Evolutionary conservation across 2,797 vertebrate genomes (phyloP).

Genomic region (Bradypodion pumilum): DNA sequence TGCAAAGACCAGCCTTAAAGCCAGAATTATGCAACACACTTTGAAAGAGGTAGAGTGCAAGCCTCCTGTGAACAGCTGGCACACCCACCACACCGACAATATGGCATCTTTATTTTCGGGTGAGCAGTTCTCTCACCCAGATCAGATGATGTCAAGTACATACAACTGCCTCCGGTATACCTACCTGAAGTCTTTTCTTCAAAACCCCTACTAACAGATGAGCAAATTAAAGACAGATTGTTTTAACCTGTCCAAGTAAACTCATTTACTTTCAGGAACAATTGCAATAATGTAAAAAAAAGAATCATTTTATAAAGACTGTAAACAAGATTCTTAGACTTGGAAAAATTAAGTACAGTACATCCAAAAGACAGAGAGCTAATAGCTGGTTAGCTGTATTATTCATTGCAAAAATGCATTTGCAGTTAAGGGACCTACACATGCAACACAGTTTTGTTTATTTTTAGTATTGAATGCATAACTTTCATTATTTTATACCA

Average conservation of each 20-base stretch:
- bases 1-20: background rate
- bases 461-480: too few species aligned
- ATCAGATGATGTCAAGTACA: background rate
- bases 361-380: background rate
- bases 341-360: background rate
- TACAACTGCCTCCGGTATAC: background rate
- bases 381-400: background rate
- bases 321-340: background rate
- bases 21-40: background rate
- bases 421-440: background rate
- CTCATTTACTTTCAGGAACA: background rate
- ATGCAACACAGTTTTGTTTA: too few species aligned
- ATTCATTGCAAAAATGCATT: background rate
- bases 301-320: background rate
- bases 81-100: background rate
- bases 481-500: background rate
- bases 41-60: background rate
- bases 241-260: background rate
- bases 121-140: background rate
- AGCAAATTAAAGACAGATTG: background rate
- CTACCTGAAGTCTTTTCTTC: background rate
- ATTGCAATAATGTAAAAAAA: background rate
- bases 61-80: background rate
- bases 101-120: background rate
- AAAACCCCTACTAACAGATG: background rate